Conservation (phyloP, 2,113 vertebrate genomes). For the Kryptolebias marmoratus region DNA sequence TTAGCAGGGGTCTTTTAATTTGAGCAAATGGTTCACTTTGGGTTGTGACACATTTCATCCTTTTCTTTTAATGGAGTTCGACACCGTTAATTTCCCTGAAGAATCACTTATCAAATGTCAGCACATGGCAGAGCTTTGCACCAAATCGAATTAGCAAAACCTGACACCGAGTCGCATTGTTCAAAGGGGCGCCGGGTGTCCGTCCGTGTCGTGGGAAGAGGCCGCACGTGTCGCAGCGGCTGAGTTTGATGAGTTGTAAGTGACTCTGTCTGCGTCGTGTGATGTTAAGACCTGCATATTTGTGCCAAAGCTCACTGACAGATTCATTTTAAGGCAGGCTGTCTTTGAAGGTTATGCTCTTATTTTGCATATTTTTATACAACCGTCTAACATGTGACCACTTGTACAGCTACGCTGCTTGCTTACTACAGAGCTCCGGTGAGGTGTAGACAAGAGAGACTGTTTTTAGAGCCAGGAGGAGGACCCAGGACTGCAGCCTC, state of each 20-base stretch:
- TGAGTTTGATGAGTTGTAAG: conserved; percentile 1
- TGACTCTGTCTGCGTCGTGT: conserved; percentile 31
- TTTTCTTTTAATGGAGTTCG: conserved; percentile 23
- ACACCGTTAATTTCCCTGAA: conserved; percentile 25
- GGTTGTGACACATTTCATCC: conserved; percentile 6
- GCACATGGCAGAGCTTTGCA: conserved; percentile 24
- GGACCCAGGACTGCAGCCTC: too few relatives aligned
- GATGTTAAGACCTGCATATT: conserved; percentile 21
- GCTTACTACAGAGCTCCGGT: too few relatives aligned
- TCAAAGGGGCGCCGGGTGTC: neutral
- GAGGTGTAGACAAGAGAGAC: neutral
- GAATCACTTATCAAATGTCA: conserved; percentile 19
- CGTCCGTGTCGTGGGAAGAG: neutral
- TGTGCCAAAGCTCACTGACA: conserved; percentile 45
- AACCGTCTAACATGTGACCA: neutral
- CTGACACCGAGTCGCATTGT: conserved; percentile 20
- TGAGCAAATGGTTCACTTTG: conserved; percentile 29
- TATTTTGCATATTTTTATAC: neutral
- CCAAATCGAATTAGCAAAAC: conserved; percentile 32
- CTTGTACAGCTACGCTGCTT: neutral
- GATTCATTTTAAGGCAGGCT: neutral
- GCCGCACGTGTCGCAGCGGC: neutral
- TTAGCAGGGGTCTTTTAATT: conserved; percentile 15
- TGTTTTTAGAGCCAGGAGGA: neutral
- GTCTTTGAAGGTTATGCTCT: neutral